Percentiles rank a stretch among this genome's conserved stretches.
Conservation (phyloP, 2,888 invertebrate species). For the Polymixis flavicincta region DNA sequence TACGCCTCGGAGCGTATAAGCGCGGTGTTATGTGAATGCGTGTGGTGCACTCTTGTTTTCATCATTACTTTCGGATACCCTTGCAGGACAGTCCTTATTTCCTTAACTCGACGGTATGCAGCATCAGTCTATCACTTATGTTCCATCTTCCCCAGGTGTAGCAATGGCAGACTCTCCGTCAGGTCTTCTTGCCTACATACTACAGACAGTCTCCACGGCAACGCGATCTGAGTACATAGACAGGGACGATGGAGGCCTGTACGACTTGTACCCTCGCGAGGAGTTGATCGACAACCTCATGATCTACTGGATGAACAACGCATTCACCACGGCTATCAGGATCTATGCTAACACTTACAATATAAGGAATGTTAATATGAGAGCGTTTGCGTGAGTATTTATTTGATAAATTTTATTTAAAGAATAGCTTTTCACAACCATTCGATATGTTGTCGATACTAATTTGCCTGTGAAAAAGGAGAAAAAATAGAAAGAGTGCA, state of each 20-base stretch:
- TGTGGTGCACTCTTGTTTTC: too few relatives aligned
- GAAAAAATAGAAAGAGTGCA: too few relatives aligned
- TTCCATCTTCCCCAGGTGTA: conserved; percentile 38
- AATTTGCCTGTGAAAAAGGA: too few relatives aligned
- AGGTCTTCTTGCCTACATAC: conserved; percentile 50
- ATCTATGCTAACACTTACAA: conserved; percentile 55
- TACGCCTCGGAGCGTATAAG: background rate
- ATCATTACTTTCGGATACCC: too few relatives aligned
- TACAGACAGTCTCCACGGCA: conserved; percentile 41
- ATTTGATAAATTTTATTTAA: background rate
- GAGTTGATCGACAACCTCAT: conserved; percentile 61
- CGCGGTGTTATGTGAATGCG: background rate
- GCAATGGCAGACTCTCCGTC: conserved; percentile 45
- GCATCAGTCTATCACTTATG: background rate
- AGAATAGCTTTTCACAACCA: too few relatives aligned
- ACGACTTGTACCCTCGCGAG: conserved; percentile 40
- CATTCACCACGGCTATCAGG: conserved; percentile 41
- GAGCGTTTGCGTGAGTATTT: conserved; percentile 78
- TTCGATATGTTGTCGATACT: too few relatives aligned
- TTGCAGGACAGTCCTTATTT: too few relatives aligned
- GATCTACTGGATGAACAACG: conserved; percentile 54
- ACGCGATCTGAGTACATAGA: conserved; percentile 6
- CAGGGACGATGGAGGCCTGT: conserved; percentile 36
- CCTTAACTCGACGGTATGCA: background rate
- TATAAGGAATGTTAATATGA: conserved; percentile 51